Evolutionary conservation across 2,888 invertebrate species (phyloP), one percentile per base, ranked within the genome.

Genomic region (Cactoblastis cactorum): DNA sequence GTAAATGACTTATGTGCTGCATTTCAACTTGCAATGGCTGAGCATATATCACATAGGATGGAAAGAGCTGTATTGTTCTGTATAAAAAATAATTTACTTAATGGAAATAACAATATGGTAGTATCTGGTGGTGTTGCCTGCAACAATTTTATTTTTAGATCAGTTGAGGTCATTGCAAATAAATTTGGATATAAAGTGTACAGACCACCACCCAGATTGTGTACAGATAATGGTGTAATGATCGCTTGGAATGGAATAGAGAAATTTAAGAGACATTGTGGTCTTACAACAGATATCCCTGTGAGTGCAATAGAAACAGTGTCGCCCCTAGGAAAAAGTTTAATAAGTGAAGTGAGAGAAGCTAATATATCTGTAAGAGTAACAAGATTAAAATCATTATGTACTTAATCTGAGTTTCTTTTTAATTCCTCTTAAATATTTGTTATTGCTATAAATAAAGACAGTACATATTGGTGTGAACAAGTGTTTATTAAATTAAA

Each of bases 221-320:
- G 99, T 76, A 98, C 97, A 0, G 99, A 99, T 78, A 99, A 99
- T 91, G 99, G 99, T 5, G 92, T 98, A 28, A 99, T 99, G 99
- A 96, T 99, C 65, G 99, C 99, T 14, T 99, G 99, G 98, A 98
- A 98, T 91, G 98, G 97, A 6, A 89, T 97, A 48, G 98, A 98
- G 83, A 94, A 93, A 78, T 91, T 92, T 63, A 80, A 69, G 50
- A 77, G 75, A 18, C 75, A 91, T 14, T 65, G 64, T 55, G 90
- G 90, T 48, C 58, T 87, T 52, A 54, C 74, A 33, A 67, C 63
- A 41, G 88, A 93, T 69, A 88, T 94, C 45, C 91, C 94, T 54
- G 62, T 89, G 14, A 80, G 95, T 12, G 91, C 92, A 55, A 77
- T 93, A 50, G 81, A 92, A 58, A 90, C 92, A 37, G 91, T 82